Percentiles rank a stretch among this genome's conserved stretches.
These are phyloP conservation scores for Cheilosia vulpina DNA, from an alignment of 2,888 invertebrate species.

Conservation along the genomic window DNA sequence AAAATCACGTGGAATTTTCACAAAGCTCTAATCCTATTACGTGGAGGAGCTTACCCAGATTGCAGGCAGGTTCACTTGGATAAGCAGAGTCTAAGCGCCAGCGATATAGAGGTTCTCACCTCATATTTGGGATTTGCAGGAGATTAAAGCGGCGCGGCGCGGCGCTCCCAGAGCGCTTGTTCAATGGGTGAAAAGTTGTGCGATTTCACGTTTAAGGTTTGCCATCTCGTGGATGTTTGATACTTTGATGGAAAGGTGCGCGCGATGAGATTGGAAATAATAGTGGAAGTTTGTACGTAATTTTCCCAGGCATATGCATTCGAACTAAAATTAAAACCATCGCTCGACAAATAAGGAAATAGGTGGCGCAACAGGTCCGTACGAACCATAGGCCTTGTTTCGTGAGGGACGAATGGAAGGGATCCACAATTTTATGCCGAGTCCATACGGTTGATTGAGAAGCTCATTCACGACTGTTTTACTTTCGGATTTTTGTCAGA, in stretches of 20 bases:
- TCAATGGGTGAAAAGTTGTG: conserved; percentile 36
- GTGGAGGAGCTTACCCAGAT: conserved; percentile 46
- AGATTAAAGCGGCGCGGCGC: conserved; percentile 15
- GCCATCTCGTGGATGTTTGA: background rate
- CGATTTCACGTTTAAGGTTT: conserved; percentile 26
- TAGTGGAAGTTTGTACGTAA: no score
- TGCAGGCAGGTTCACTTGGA: conserved; percentile 58
- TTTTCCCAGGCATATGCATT: no score
- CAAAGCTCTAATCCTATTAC: conserved; percentile 66
- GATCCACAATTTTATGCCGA: no score
- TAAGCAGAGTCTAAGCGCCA: conserved; percentile 33
- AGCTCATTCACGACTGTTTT: no score
- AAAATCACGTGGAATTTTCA: conserved; percentile 70
- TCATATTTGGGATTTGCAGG: conserved; percentile 70
- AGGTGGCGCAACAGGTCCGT: no score
- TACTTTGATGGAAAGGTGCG: background rate
- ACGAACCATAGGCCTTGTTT: no score
- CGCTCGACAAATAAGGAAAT: no score
- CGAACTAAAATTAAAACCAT: no score
- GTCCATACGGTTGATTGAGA: no score
- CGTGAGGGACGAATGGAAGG: no score
- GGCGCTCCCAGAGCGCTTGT: conserved; percentile 23
- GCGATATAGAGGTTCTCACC: conserved; percentile 45
- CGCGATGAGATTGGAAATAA: background rate
- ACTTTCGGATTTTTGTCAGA: no score